Evolutionary conservation across 2,113 vertebrate genomes (phyloP).

Genomic region (Periophthalmus modestus): DNA sequence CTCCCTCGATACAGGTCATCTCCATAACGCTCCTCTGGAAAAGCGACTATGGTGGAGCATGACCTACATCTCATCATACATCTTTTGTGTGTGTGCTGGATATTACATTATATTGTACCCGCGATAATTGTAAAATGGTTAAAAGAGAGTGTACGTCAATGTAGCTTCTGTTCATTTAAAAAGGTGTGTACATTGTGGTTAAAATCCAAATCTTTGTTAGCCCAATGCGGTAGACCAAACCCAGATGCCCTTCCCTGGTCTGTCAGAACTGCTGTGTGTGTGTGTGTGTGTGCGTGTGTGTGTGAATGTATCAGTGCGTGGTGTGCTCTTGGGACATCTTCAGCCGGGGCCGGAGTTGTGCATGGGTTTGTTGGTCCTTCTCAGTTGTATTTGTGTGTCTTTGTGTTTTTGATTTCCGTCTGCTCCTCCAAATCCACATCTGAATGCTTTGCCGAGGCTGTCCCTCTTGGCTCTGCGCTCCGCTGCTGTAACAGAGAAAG

Average conservation of each 20-base stretch:
- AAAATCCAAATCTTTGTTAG: background rate
- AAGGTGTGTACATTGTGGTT: background rate
- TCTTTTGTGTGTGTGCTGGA: too few relatives aligned
- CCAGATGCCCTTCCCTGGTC: background rate
- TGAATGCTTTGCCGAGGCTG: slow-evolving; percentile 58
- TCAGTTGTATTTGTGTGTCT: slow-evolving; percentile 70
- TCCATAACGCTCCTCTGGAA: too few relatives aligned
- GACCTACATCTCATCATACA: too few relatives aligned
- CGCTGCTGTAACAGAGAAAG: slow-evolving; percentile 64
- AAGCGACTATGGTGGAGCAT: too few relatives aligned
- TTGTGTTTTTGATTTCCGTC: slow-evolving; percentile 66
- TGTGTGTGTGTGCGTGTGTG: too few relatives aligned
- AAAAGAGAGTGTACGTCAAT: too few relatives aligned
- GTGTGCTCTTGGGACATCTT: slow-evolving; percentile 75
- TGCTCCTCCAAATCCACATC: slow-evolving; percentile 63
- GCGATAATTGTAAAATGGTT: too few relatives aligned
- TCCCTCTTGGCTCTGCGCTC: slow-evolving; percentile 61
- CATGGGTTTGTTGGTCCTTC: slow-evolving; percentile 52
- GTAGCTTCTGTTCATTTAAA: background rate
- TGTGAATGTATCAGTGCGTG: slow-evolving; percentile 33
- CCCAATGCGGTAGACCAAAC: background rate
- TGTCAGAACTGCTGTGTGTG: slow-evolving; percentile 29
- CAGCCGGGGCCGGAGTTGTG: slow-evolving; percentile 65
- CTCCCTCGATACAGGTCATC: too few relatives aligned
- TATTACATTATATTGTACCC: too few relatives aligned